Evolutionary conservation across 2,113 vertebrate species (phyloP).

Genomic region (Canis aureus): DNA sequence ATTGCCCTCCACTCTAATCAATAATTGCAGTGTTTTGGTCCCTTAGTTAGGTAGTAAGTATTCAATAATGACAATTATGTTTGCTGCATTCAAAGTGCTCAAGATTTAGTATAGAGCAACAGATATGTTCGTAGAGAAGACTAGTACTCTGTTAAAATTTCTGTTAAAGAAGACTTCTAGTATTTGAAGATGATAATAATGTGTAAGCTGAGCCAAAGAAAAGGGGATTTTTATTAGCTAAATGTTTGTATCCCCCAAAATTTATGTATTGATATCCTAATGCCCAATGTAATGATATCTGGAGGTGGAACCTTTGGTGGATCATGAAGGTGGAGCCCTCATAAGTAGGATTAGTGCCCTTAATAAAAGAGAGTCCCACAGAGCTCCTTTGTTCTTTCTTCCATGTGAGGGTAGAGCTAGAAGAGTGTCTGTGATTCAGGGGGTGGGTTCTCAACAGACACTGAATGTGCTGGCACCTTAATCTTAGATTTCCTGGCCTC

Average conservation of each 20-base stretch:
- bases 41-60: not conserved
- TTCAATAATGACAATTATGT: not conserved
- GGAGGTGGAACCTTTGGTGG: not conserved
- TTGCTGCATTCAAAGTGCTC: not conserved
- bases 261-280: not conserved
- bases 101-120: not conserved
- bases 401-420: not conserved
- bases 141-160: not conserved
- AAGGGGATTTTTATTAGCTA: not conserved
- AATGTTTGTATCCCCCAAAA: not conserved
- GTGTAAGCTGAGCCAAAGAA: not conserved
- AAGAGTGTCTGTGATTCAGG: not conserved
- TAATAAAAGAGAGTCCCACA: not conserved
- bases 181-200: not conserved
- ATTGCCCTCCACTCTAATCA: not conserved
- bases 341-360: not conserved
- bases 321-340: not conserved
- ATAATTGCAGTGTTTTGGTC: not conserved
- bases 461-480: not conserved
- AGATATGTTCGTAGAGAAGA: not conserved
- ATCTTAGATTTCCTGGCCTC: not conserved
- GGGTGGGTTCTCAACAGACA: not conserved
- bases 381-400: not conserved
- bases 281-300: not conserved
- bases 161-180: not conserved